Evolutionary conservation across 2,888 invertebrate species (phyloP), one percentile per base, ranked within the genome.

Genomic region (Tenthredo distinguenda): DNA sequence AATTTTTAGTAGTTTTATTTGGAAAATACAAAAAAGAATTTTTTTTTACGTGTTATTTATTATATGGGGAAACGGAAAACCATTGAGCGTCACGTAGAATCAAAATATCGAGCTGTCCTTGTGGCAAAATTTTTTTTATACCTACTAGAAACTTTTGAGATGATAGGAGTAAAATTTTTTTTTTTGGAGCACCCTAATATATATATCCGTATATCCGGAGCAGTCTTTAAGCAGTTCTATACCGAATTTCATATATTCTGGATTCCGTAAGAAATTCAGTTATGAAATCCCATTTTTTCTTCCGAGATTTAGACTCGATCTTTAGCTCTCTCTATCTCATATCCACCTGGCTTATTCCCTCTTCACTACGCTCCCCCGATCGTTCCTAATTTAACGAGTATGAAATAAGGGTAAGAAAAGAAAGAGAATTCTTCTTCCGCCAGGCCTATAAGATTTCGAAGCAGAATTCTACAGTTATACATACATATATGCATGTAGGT

Each of bases 371-470:
- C 68, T 34, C 34, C 18, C 4, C 15, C 34, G 68, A 68, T 68
- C 18, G 10, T 68, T 68, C 68, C 68, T 34, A 34, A 68, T 68
- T 68, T 68, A 68, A 68, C 68, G 68, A 68, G 68, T 68, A 34
- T 18, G 34, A 31, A 68, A 68, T 68, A 62, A 62, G 62, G 62
- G 62, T 9, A 62, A 4, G 26, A 12, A 68, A 34, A 62, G 26
- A 31, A 26, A 15, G 18, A 4, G 5, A 50, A 5, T 55, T 55
- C 1, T 55, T 55, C 0, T 6, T 55, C n/a, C n/a, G 55, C 55
- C 6, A 55, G 7, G 18, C 55, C n/a, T n/a, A 7, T 55, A 4
- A 55, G 55, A 18, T 55, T 55, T 55, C 7, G n/a, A 55, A 62
- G 7, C 62, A 21, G 62, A 62, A 21, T 62, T 26, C 26, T 26